phyloP scores from a whole-genome alignment of 2,888 invertebrate species.

The Andrena bucephala region DNA sequence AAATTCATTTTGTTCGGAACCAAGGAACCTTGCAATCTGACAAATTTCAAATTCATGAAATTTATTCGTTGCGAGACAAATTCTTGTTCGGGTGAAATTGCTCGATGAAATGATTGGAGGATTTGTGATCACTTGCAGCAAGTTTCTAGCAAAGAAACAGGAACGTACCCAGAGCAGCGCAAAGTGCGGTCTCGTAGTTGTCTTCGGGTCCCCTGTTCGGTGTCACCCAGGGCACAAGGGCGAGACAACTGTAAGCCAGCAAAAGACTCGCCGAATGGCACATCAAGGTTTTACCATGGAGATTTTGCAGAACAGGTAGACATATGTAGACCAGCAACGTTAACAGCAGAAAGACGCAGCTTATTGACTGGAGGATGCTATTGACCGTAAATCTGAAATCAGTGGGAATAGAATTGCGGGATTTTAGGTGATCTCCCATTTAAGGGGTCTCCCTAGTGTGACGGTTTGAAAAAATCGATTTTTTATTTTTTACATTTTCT shows the following conservation, averaged over 20 bases:
- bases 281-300: constrained; percentile 91
- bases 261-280: constrained; percentile 89
- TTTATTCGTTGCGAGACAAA: not conserved
- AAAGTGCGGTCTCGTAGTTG: constrained; percentile 77
- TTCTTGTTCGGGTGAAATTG: not conserved
- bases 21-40: too few relatives aligned
- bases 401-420: not conserved
- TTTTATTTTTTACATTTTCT: too few relatives aligned
- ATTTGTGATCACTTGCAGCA: not conserved
- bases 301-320: constrained; percentile 89
- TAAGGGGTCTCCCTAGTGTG: too few relatives aligned
- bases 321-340: constrained; percentile 89
- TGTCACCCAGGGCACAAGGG: constrained; percentile 82
- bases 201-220: constrained; percentile 6
- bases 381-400: constrained; percentile 72
- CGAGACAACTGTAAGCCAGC: constrained; percentile 88
- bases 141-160: not conserved
- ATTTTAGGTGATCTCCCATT: not conserved
- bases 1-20: too few relatives aligned
- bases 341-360: constrained; percentile 88
- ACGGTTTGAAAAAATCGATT: too few relatives aligned
- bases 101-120: not conserved
- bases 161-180: constrained; percentile 86
- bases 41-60: too few relatives aligned
- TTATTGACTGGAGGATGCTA: constrained; percentile 85